These are phyloP conservation scores for Drosophila kohkoa DNA, from an alignment of 1,140 invertebrate species.

Conservation along the genomic window DNA sequence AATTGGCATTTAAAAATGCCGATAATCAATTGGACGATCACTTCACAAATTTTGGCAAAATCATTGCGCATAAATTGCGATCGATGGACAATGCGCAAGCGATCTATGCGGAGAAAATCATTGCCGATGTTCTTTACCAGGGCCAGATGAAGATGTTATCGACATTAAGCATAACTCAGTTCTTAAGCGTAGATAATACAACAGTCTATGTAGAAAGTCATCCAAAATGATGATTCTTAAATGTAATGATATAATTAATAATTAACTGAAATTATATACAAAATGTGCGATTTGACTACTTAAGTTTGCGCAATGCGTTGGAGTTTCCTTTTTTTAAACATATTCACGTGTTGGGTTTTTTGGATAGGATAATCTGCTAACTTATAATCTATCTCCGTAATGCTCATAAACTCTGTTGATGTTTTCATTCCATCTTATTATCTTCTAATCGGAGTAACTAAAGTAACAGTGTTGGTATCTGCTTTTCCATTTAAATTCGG, in stretches of 20 bases:
- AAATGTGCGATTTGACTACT: slow-evolving; percentile 31
- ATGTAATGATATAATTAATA: slow-evolving; percentile 53
- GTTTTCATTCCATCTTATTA: too few species aligned
- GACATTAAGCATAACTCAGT: slow-evolving; percentile 73
- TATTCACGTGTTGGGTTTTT: too few species aligned
- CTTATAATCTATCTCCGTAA: too few species aligned
- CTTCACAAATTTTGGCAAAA: slow-evolving; percentile 84
- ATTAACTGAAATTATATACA: slow-evolving; percentile 62
- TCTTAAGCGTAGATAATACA: slow-evolving; percentile 73
- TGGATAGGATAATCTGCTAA: too few species aligned
- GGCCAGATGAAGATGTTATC: slow-evolving; percentile 85
- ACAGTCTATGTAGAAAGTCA: slow-evolving; percentile 73
- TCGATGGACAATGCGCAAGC: slow-evolving; percentile 84
- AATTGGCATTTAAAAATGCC: slow-evolving; percentile 70
- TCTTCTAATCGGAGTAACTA: too few species aligned
- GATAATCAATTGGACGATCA: slow-evolving; percentile 77
- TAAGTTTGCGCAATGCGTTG: background rate
- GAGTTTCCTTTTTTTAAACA: too few species aligned
- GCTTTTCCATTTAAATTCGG: too few species aligned
- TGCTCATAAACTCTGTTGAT: too few species aligned
- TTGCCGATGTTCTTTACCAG: slow-evolving; percentile 85
- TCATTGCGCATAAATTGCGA: slow-evolving; percentile 84
- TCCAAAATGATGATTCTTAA: slow-evolving; percentile 63
- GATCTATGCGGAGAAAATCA: slow-evolving; percentile 84
- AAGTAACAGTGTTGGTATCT: too few species aligned